These are phyloP conservation scores for Pocillopora damicornis DNA, from an alignment of 64 coral and sea anemone species.

Conservation along the genomic window DNA sequence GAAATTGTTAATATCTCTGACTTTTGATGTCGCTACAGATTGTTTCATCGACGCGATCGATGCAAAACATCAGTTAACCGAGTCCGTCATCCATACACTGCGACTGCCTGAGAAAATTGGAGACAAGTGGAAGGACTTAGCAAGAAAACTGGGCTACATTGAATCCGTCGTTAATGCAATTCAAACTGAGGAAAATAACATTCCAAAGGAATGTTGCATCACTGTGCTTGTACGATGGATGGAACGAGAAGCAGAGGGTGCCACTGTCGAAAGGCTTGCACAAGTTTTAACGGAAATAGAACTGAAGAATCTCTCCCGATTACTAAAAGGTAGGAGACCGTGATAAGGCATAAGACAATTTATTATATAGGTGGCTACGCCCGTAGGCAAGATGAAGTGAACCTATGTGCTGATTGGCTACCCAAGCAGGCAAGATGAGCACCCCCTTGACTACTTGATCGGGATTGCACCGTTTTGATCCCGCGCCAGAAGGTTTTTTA, in stretches of 20 bases:
- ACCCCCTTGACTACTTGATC: no score
- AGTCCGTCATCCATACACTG: not conserved
- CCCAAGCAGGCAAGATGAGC: no score
- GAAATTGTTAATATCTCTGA: no score
- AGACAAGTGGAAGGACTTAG: conserved; percentile 12
- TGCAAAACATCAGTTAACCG: not conserved
- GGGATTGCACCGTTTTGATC: no score
- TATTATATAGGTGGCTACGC: no score
- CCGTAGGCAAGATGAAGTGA: no score
- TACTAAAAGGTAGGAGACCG: no score
- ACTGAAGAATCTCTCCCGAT: not conserved
- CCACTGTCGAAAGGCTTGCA: not conserved
- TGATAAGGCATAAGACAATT: no score
- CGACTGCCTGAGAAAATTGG: not conserved
- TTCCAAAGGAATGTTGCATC: not conserved
- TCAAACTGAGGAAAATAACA: not conserved
- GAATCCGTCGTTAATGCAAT: not conserved
- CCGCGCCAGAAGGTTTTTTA: no score
- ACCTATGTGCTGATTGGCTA: no score
- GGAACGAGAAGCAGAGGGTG: not conserved
- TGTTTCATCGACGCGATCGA: no score
- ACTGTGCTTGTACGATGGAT: not conserved
- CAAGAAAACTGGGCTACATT: not conserved
- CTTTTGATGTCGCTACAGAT: no score
- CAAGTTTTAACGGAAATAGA: not conserved